Base-by-base conservation (phyloP, 2,888 invertebrate genomes). In the Acleris laterana region DNA sequence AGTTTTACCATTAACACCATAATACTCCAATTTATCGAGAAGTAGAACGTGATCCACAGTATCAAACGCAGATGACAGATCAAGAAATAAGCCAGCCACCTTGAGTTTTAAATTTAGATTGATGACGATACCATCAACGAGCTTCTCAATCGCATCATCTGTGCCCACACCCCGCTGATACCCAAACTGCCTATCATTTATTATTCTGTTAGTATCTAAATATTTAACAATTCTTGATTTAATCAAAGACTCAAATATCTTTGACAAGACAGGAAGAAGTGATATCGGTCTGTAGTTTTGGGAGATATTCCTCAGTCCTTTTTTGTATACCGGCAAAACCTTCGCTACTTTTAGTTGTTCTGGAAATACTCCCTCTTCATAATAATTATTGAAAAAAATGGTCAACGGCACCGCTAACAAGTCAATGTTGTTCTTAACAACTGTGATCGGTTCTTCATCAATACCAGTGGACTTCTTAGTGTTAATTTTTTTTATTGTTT, bases 321-420 rank as follows among this genome's bases (percentile, higher is more conserved):
- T 51, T 13, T 60, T 60, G 16, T 51, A 38, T 7, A 49, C 25
- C 5, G 57, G 57, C 5, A 59, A 17, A 5, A 61, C 44, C 25
- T 19, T 52, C 5, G 52, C 60, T 20, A 59, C 7, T 50, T 59
- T 59, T 5, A 59, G n/a, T 42, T 60, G 51, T 20, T 51, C 51
- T 2, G 60, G 51, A 44, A 60, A 60, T 0, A 51, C 11, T 11
- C n/a, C 42, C n/a, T 38, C 4, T 1, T 60, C 51, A 51, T 22
- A 51, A 44, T 51, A 60, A 38, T 17, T 22, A 20, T 51, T 42
- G 17, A 22, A 60, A 16, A 60, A 60, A 22, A 4, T 9, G 0
- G 50, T 19, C 6, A 48, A 28, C 1, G 58, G 58, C n/a, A 19
- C 48, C n/a, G 58, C 9, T 5, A 58, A 13, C 3, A 58, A 7